Conservation (phyloP, 23 tunicate species). For the Diplosoma virens region DNA sequence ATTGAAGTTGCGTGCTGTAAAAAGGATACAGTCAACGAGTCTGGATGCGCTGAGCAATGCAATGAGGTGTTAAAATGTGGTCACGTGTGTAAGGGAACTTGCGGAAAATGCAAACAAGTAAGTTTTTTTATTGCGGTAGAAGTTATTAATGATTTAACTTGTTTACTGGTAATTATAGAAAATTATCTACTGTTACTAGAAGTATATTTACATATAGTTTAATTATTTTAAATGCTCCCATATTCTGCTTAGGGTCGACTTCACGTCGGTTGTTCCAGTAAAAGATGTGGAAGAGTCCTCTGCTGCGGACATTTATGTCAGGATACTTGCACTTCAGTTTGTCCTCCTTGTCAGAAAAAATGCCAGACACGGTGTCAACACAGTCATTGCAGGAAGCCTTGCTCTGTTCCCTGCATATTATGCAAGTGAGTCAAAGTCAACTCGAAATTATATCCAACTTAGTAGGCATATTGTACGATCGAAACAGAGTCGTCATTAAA, state of each 20-base stretch:
- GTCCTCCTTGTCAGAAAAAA: constrained; percentile 78
- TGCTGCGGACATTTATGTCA: constrained; percentile 86
- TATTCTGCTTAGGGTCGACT: constrained; percentile 52
- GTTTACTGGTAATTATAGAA: too few species aligned
- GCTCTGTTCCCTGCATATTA: constrained; percentile 58
- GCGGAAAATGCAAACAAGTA: constrained; percentile 72
- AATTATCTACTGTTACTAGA: too few species aligned
- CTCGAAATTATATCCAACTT: too few species aligned
- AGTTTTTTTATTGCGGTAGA: too few species aligned
- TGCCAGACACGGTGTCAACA: constrained; percentile 78
- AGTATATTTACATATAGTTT: background rate
- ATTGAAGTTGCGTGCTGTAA: constrained; percentile 41
- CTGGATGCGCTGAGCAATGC: constrained; percentile 51
- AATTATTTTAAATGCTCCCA: too few species aligned
- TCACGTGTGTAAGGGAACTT: constrained; percentile 79
- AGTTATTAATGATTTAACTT: too few species aligned
- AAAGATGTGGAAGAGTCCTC: constrained; percentile 55
- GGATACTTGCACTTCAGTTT: constrained; percentile 47
- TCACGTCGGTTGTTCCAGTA: constrained; percentile 51
- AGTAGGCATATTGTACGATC: too few species aligned
- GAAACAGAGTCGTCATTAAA: too few species aligned
- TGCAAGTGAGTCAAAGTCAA: constrained; percentile 59
- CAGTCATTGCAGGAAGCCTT: constrained; percentile 56
- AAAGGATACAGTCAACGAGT: background rate
- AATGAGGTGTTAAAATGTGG: constrained; percentile 53